Conservation (phyloP, 2,113 vertebrate species). For the Ceyx melanurus region DNA sequence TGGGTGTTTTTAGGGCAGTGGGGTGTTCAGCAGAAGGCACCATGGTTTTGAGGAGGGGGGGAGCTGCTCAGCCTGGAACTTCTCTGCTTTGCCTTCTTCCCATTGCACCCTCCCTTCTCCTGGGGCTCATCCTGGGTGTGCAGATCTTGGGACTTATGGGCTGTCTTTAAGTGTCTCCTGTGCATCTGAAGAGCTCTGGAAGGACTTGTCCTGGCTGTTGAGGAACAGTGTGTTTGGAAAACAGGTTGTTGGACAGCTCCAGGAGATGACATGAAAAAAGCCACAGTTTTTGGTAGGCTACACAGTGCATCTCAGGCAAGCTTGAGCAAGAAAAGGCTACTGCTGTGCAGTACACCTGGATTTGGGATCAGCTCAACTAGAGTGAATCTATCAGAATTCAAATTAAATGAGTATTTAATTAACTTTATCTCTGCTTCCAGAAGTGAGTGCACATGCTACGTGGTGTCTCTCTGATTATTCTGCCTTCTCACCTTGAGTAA, state of each 20-base stretch:
- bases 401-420: slow-evolving; percentile 73
- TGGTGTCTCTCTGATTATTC: slow-evolving; percentile 26
- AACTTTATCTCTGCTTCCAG: slow-evolving; percentile 66
- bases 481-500: not conserved
- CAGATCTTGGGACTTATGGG: not conserved
- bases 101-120: accelerated
- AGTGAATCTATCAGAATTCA: slow-evolving; percentile 64
- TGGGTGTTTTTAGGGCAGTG: too few relatives aligned
- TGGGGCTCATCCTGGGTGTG: accelerated
- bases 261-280: not conserved
- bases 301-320: not conserved
- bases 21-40: too few relatives aligned
- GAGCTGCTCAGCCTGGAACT: not conserved
- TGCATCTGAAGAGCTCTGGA: not conserved
- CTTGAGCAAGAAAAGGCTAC: not conserved
- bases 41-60: too few relatives aligned
- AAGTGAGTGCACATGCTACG: slow-evolving; percentile 4
- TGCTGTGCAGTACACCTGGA: not conserved
- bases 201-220: accelerated
- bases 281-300: too few relatives aligned
- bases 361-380: slow-evolving; percentile 50
- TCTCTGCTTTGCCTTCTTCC: not conserved
- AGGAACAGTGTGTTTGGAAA: not conserved
- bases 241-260: not conserved
- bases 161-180: too few relatives aligned